Conservation (phyloP, 2,113 vertebrate species). For the Pseudorectes ferrugineus region DNA sequence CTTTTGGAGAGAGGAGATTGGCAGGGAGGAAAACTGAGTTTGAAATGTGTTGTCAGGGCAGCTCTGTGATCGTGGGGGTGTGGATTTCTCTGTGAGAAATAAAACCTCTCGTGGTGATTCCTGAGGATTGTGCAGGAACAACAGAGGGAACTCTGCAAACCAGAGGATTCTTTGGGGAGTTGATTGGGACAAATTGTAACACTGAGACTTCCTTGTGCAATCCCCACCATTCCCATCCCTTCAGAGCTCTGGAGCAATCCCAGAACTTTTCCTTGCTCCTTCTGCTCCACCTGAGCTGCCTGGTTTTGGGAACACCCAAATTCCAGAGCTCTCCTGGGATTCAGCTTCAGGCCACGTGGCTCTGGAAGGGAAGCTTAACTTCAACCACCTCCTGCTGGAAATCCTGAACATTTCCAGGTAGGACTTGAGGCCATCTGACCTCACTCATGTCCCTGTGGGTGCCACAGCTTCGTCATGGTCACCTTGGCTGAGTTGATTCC, state of each 20-base stretch:
- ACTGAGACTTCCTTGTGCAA: not conserved
- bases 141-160: too few species aligned
- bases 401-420: not conserved
- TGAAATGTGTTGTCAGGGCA: not conserved
- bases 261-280: not conserved
- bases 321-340: not conserved
- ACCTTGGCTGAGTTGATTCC: rapidly evolving
- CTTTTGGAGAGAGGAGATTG: not conserved
- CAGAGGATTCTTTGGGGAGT: not conserved
- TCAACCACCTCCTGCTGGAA: not conserved
- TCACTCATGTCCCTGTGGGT: not conserved
- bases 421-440: not conserved
- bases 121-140: not conserved
- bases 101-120: not conserved
- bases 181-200: not conserved
- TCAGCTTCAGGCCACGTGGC: not conserved
- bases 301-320: not conserved
- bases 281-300: not conserved
- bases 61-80: not conserved
- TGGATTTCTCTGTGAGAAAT: not conserved
- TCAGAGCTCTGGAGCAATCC: not conserved
- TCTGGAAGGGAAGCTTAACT: not conserved
- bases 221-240: too few species aligned
- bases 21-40: not conserved
- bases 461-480: not conserved